Conservation (phyloP, 2,888 invertebrate genomes). For the Tiliacea citrago region DNA sequence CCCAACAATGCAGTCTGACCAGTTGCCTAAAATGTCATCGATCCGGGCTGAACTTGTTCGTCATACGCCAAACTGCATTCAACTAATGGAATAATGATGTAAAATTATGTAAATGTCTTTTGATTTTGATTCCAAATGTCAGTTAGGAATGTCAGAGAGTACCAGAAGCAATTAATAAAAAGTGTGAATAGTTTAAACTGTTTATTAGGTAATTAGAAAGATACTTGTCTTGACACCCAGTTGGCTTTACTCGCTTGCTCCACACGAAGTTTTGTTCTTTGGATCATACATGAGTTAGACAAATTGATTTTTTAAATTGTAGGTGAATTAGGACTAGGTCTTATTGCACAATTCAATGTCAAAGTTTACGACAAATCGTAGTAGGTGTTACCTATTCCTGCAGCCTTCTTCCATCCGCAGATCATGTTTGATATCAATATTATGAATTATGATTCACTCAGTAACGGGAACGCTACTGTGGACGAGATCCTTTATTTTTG, state of each 20-base stretch:
- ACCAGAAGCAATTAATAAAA: constrained; percentile 1
- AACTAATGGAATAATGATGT: constrained; percentile 29
- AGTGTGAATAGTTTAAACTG: constrained; percentile 6
- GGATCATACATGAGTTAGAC: not conserved
- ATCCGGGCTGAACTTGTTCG: constrained; percentile 42
- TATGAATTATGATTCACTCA: constrained; percentile 63
- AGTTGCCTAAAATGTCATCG: constrained; percentile 64
- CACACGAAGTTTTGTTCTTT: not conserved
- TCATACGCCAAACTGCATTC: constrained; percentile 30
- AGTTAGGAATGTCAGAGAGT: constrained; percentile 5
- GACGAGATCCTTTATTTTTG: constrained; percentile 63
- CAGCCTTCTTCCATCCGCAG: not conserved
- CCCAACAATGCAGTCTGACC: constrained; percentile 65
- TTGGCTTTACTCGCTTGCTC: not conserved
- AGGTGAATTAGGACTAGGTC: no score
- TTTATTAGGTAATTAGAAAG: not conserved
- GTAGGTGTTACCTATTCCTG: constrained; percentile 2
- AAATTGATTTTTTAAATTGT: not conserved
- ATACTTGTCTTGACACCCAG: not conserved
- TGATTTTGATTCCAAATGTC: constrained; percentile 22
- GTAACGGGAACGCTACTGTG: constrained; percentile 66
- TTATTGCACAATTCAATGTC: not conserved
- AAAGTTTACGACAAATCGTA: not conserved
- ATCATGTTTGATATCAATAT: constrained; percentile 33
- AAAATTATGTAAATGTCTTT: constrained; percentile 30